Evolutionary conservation across 2,888 invertebrate species (phyloP).

Genomic region (Diplazon laetatorius): DNA sequence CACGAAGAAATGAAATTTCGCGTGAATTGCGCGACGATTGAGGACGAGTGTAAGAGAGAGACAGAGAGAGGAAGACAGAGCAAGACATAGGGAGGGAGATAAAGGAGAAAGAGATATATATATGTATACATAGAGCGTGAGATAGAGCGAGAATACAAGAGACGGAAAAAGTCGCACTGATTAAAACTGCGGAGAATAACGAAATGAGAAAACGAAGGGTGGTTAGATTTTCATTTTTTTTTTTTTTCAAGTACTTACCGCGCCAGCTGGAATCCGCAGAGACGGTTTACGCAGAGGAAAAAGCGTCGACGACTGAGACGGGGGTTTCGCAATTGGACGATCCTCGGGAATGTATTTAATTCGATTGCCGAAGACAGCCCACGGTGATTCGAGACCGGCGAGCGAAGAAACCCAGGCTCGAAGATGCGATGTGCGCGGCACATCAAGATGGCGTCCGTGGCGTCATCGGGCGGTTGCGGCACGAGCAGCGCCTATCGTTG

Average conservation of each 20-base stretch:
- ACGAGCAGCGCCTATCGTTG: slow-evolving; percentile 2
- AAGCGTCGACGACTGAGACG: not conserved
- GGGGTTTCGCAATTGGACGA: slow-evolving; percentile 66
- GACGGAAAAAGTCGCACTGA: slow-evolving; percentile 41
- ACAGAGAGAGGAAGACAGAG: not conserved
- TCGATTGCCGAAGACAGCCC: slow-evolving; percentile 75
- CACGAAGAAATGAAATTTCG: slow-evolving; percentile 14
- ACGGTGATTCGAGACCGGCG: slow-evolving; percentile 24
- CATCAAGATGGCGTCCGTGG: slow-evolving; percentile 6
- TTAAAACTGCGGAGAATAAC: slow-evolving; percentile 58
- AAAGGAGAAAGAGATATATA: no score
- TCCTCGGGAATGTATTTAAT: slow-evolving; percentile 77
- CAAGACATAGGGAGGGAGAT: not conserved
- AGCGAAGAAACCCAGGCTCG: slow-evolving; percentile 5
- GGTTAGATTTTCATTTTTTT: slow-evolving; percentile 1
- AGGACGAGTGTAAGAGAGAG: not conserved
- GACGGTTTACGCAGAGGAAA: slow-evolving; percentile 8
- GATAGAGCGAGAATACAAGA: not conserved
- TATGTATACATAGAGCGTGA: not conserved
- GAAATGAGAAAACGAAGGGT: slow-evolving; percentile 53
- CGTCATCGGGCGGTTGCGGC: not conserved
- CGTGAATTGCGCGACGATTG: slow-evolving; percentile 21
- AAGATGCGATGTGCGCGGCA: not conserved
- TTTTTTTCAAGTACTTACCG: slow-evolving; percentile 29
- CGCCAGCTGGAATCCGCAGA: slow-evolving; percentile 8